A percentile compares a stretch with the other conserved stretches of the same genome.
These are phyloP conservation scores for Pyrgilauda ruficollis DNA, from an alignment of 2,113 vertebrate genomes.

Conservation along the genomic window DNA sequence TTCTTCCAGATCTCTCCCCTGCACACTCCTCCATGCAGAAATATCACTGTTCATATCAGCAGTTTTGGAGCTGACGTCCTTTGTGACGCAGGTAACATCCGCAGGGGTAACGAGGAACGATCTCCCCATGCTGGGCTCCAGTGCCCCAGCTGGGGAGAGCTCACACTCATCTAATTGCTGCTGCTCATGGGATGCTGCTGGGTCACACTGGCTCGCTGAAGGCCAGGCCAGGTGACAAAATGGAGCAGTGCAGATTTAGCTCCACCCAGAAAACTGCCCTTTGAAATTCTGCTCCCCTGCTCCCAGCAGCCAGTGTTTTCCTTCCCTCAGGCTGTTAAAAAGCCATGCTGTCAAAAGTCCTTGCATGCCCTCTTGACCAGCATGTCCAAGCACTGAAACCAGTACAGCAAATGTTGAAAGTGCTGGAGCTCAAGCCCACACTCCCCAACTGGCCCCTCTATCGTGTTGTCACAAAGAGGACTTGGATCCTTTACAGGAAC, in stretches of 20 bases:
- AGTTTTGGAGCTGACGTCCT: conserved; percentile 50
- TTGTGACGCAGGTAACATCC: background rate
- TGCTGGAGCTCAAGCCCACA: background rate
- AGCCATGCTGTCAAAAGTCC: background rate
- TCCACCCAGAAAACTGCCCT: background rate
- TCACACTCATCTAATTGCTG: rapidly evolving
- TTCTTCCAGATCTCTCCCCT: conserved; percentile 66
- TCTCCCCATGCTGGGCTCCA: rapidly evolving
- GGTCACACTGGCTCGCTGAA: rapidly evolving
- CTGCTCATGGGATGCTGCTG: rapidly evolving
- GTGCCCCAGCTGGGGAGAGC: rapidly evolving
- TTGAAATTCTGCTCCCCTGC: background rate
- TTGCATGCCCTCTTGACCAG: background rate
- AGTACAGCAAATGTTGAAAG: background rate
- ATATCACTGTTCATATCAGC: conserved; percentile 53
- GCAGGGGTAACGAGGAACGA: background rate
- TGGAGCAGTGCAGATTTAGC: background rate
- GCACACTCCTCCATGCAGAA: conserved; percentile 40
- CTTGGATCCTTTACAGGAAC: background rate
- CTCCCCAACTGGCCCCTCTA: background rate
- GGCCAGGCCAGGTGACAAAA: background rate
- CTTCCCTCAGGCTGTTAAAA: background rate
- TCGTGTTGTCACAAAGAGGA: background rate
- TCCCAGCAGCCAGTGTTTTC: background rate
- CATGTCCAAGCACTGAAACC: background rate